Evolutionary conservation across 2,797 vertebrate genomes (phyloP).

Genomic region (Melanotaenia parkinsoni): DNA sequence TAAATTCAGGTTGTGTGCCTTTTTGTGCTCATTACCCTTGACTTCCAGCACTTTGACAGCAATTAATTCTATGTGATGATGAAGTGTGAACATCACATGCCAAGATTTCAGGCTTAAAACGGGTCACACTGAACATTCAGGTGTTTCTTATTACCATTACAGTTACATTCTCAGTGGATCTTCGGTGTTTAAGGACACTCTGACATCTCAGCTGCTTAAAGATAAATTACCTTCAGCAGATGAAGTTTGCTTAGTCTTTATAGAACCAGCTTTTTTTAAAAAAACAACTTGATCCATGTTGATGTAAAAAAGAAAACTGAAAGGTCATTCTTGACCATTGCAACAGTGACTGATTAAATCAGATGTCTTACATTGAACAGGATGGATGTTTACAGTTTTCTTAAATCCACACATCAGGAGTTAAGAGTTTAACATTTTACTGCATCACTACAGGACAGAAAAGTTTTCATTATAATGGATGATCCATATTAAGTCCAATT

Average conservation of each 20-base stretch:
- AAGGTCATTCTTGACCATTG: not conserved
- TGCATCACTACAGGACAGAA: not conserved
- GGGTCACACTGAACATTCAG: not conserved
- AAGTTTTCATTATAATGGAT: conserved; percentile 22
- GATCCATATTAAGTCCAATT: not conserved
- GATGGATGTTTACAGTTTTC: not conserved
- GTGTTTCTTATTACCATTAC: not conserved
- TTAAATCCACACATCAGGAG: not conserved
- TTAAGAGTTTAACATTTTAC: not conserved
- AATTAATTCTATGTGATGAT: conserved; percentile 12
- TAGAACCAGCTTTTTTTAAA: not conserved
- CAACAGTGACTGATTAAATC: not conserved
- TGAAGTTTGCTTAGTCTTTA: conserved; percentile 8
- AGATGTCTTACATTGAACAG: not conserved
- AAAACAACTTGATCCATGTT: not conserved
- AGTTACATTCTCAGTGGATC: conserved; percentile 9
- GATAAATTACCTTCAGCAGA: conserved; percentile 13
- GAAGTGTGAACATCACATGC: conserved; percentile 14
- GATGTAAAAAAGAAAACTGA: not conserved
- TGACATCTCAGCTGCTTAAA: conserved; percentile 27
- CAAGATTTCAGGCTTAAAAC: conserved; percentile 13
- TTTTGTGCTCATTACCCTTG: conserved; percentile 33
- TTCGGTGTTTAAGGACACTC: conserved; percentile 21
- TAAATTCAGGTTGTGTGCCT: not conserved
- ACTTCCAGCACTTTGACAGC: not conserved